A percentile compares a stretch with the other conserved stretches of the same genome.
Conservation (phyloP, 2,888 invertebrate species). For the Drosophila recens region DNA sequence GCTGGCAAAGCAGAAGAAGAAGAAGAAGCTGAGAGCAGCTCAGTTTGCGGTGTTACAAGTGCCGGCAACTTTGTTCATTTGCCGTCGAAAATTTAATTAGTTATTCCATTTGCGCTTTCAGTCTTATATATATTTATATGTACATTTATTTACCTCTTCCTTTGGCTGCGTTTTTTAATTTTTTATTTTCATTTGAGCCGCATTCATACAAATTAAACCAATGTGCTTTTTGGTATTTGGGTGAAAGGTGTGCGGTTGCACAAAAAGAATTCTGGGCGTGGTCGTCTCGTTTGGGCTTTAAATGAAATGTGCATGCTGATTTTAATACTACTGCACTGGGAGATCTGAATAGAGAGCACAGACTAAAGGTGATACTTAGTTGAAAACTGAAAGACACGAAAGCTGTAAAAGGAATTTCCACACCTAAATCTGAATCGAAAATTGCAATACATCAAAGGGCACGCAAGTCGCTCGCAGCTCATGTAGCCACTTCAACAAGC, state of each 20-base stretch:
- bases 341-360: conserved; percentile 12
- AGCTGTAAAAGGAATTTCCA: conserved; percentile 58
- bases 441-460: conserved; percentile 42
- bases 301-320: conserved; percentile 29
- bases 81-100: conserved; percentile 75
- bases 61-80: conserved; percentile 66
- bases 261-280: conserved; percentile 46
- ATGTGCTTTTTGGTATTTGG: conserved; percentile 33
- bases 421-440: conserved; percentile 40
- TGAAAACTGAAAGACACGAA: conserved; percentile 21
- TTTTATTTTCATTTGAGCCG: conserved; percentile 26
- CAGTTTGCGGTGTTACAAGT: conserved; percentile 21
- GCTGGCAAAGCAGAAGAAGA: not conserved
- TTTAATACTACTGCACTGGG: conserved; percentile 27
- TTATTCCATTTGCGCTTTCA: conserved; percentile 70
- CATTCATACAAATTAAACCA: conserved; percentile 55
- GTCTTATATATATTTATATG: conserved; percentile 17
- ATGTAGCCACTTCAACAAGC: conserved; percentile 56
- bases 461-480: conserved; percentile 41
- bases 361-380: conserved; percentile 3
- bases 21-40: not conserved
- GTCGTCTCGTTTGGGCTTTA: conserved; percentile 32
- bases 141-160: conserved; percentile 2
- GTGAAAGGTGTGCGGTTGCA: conserved; percentile 49
- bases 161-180: not conserved